Evolutionary conservation across 2,888 invertebrate genomes (phyloP), one percentile per base, ranked within the genome.

Genomic region (Siphonodentalium dalli): DNA sequence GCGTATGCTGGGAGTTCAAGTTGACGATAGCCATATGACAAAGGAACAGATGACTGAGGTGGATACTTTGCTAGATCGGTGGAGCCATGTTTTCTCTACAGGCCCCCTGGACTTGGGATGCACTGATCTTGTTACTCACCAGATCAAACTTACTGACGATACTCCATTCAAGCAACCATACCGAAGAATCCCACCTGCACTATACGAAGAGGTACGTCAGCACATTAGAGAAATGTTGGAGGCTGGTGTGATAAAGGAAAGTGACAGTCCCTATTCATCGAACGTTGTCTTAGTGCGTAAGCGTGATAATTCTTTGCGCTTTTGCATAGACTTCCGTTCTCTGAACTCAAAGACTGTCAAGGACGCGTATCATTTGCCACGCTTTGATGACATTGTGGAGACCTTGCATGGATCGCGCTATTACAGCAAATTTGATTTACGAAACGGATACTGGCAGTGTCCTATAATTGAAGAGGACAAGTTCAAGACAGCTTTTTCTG

Each of bases 401-500:
- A 34, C 46, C 6, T 21, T 61, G 4, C n/a, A 20, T 5, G 61
- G 61, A 20, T 13, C 58, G 11, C 38, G 26, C 21, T 50, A 43
- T 45, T 58, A 54, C 18, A 37, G 42, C 5, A 53, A 48, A 35
- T 15, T 61, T 13, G 61, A 61, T 23, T 28, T 57, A 2, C 24
- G 43, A 26, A 43, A 45, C 1, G 60, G 42, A 2, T 54, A 55
- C 20, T 48, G 51, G 51, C 59, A 59, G 31, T 45, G 46, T 1
- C 56, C 29, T 18, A 40, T 56, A 11, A 42, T 53, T 5, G 62
- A 60, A 24, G 15, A 29, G 1, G 48, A 56, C 35, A 61, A 57
- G 21, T 31, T 24, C 1, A 53, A 50, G 24, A 64, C 61, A 1
- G 59, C 58, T 1, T 64, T 61, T 41, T 42, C 54, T 7, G 42